phyloP scores from a whole-genome alignment of 2,113 vertebrate species.

The Nothoprocta pentlandii region DNA sequence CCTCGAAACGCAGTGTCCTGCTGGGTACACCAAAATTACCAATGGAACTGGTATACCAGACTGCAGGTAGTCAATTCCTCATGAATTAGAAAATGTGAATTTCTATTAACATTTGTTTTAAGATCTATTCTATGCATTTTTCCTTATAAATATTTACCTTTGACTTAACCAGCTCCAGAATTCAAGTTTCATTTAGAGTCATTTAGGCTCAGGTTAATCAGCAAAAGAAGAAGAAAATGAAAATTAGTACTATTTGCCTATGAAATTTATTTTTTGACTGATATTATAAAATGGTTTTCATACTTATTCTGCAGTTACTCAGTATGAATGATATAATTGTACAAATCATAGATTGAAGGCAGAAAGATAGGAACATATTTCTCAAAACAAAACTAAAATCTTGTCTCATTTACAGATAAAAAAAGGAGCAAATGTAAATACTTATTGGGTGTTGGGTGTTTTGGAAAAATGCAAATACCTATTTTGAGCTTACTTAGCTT shows the following conservation, averaged over 20 bases:
- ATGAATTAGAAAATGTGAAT: background rate
- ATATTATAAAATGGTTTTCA: background rate
- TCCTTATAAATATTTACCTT: background rate
- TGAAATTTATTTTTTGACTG: background rate
- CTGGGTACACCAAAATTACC: slow-evolving; percentile 75
- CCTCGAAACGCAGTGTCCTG: slow-evolving; percentile 59
- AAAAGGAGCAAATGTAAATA: background rate
- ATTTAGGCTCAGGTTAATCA: background rate
- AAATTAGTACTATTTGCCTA: background rate
- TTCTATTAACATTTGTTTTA: background rate
- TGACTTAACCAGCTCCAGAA: background rate
- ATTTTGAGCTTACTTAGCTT: background rate
- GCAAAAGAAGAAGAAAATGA: background rate
- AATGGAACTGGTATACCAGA: slow-evolving; percentile 64
- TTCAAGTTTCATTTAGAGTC: background rate
- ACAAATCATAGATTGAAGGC: background rate
- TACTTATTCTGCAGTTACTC: background rate
- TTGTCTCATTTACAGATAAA: background rate
- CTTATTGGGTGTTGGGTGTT: background rate
- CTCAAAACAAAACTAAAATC: background rate
- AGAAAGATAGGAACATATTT: background rate
- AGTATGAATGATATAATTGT: background rate
- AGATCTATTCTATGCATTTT: background rate
- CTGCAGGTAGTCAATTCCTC: slow-evolving; percentile 80
- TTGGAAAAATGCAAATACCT: background rate